phyloP scores from a whole-genome alignment of 2,113 vertebrate genomes.

The Hippocampus mohnikei region DNA sequence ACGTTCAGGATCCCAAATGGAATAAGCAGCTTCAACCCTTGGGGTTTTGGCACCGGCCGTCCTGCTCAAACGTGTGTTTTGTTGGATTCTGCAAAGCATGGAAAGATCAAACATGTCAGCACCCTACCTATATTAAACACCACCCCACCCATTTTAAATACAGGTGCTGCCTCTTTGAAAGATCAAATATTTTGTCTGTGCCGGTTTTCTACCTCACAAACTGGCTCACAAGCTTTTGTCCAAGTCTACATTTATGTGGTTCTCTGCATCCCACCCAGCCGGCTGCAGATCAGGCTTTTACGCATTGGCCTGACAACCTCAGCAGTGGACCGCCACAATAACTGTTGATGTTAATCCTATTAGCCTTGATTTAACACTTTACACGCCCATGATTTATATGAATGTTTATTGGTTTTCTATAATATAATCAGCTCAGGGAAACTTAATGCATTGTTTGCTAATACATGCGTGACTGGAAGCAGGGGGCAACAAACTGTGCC shows the following conservation, averaged over 20 bases:
- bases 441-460: slow-evolving; percentile 85
- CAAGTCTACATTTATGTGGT: slow-evolving; percentile 39
- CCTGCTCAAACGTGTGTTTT: slow-evolving; percentile 53
- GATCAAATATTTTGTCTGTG: slow-evolving; percentile 63
- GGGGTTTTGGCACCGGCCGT: slow-evolving; percentile 29
- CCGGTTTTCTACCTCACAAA: slow-evolving; percentile 41
- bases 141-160: slow-evolving; percentile 66
- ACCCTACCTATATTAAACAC: slow-evolving; percentile 65
- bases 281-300: slow-evolving; percentile 70
- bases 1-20: slow-evolving; percentile 23
- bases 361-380: slow-evolving; percentile 84
- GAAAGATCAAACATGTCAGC: slow-evolving; percentile 56
- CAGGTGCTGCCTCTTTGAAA: slow-evolving; percentile 68
- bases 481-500: slow-evolving; percentile 74
- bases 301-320: slow-evolving; percentile 72
- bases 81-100: slow-evolving; percentile 35
- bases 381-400: slow-evolving; percentile 81
- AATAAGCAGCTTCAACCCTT: slow-evolving; percentile 35
- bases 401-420: slow-evolving; percentile 84
- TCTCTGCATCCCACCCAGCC: slow-evolving; percentile 58
- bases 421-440: slow-evolving; percentile 81
- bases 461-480: slow-evolving; percentile 77
- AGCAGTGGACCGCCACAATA: slow-evolving; percentile 76
- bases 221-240: slow-evolving; percentile 47
- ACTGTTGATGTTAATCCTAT: slow-evolving; percentile 82